Base-by-base conservation (phyloP, 2,888 invertebrate species). In the Ophion slaviceki region DNA sequence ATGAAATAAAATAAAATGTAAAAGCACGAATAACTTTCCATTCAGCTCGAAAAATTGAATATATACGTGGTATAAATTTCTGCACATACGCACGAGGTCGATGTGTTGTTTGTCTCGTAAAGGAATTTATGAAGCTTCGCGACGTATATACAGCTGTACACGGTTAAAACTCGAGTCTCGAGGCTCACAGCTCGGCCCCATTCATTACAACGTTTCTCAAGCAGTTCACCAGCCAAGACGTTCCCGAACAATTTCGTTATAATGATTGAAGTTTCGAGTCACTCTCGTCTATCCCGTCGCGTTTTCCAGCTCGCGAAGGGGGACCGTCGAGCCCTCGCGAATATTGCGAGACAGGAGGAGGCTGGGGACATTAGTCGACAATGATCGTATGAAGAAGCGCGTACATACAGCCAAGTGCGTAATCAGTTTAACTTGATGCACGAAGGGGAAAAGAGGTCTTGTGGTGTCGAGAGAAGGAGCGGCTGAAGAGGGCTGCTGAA, bases 201-300 rank as follows among this genome's bases (percentile, higher is more conserved):
- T 86, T 83, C 86, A 80, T 83, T 86, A 86, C 74, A 80, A 83
- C 77, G 80, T 83, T 83, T 80, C 86, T 86, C 80, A 74, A 83
- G 80, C 68, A 78, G 74, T 67, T 59, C 68, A 45, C 77, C 72
- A 61, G 68, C 72, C 32, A 71, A 64, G 70, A 45, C 76, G 80
- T 71, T 47, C 74, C 85, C 83, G 88, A 88, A 89, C 90, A 91
- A 91, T 89, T 91, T 89, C 89, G 90, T 91, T 91, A 91, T 91
- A 91, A 91, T 90, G 91, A 91, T 91, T 91, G 90, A 91, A 91
- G 91, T 91, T 91, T 91, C 87, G 86, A 86, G 86, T 84, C 79
- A 72, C 71, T 75, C 82, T 79, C 68, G 62, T 72, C 61, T 72
- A 68, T 70, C 82, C 59, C 57, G 40, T 76, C 62, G 71, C 76